Conservation (phyloP, 1,140 invertebrate species). For the Steinernema feltiae region DNA sequence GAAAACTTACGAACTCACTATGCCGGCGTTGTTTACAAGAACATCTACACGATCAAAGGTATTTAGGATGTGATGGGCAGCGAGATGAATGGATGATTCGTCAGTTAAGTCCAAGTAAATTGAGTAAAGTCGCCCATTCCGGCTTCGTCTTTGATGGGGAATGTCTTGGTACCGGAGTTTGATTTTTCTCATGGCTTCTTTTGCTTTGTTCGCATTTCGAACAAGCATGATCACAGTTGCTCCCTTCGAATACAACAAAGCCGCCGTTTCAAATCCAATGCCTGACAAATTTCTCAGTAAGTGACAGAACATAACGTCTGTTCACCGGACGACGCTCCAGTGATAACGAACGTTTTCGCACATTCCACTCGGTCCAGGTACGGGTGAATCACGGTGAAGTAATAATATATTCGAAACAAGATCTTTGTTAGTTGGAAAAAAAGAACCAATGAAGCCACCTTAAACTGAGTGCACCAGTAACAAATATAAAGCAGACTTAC, state of each 20-base stretch:
- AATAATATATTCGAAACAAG: background rate
- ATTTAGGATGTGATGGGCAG: background rate
- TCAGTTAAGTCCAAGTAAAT: background rate
- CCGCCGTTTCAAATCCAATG: background rate
- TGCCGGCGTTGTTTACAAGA: conserved; percentile 12
- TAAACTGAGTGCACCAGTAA: background rate
- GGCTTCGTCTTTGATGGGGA: background rate
- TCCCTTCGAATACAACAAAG: background rate
- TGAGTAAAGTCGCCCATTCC: background rate
- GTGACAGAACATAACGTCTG: background rate
- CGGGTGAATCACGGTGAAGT: background rate
- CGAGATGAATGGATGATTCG: background rate
- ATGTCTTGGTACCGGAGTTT: background rate
- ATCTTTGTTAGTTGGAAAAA: background rate
- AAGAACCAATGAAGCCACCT: background rate
- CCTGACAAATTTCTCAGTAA: background rate
- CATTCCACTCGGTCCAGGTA: background rate
- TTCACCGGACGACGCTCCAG: conserved; percentile 7
- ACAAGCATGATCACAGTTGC: conserved; percentile 11
- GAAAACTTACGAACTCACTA: background rate
- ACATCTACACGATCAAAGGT: background rate
- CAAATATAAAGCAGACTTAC: too few species aligned
- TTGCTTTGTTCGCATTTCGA: background rate
- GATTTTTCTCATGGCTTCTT: background rate
- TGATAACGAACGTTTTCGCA: background rate